phyloP scores from a whole-genome alignment of 2,888 invertebrate genomes.

The Melieria omissa region DNA sequence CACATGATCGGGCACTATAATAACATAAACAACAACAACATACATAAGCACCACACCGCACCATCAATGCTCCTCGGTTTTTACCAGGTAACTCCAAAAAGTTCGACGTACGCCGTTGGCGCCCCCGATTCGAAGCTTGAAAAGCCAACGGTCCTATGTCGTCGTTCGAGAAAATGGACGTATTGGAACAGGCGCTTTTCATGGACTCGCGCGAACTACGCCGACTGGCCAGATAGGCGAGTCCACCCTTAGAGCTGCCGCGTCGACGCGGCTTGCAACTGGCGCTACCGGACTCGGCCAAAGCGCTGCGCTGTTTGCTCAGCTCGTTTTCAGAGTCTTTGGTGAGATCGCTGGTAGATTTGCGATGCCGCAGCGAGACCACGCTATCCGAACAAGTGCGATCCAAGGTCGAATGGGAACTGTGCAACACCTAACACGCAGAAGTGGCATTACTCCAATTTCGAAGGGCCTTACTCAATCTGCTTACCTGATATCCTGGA shows the following conservation, averaged over 20 bases:
- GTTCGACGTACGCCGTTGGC: slow-evolving; percentile 85
- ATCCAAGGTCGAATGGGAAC: slow-evolving; percentile 66
- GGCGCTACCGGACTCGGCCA: slow-evolving; percentile 32
- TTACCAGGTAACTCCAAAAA: slow-evolving; percentile 87
- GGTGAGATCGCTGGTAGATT: slow-evolving; percentile 82
- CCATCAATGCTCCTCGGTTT: slow-evolving; percentile 36
- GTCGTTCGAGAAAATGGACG: slow-evolving; percentile 77
- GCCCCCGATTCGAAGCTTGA: slow-evolving; percentile 79
- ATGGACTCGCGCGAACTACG: slow-evolving; percentile 83
- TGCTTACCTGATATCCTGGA: slow-evolving; percentile 64
- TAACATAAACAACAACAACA: slow-evolving; percentile 31
- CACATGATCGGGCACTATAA: slow-evolving; percentile 83
- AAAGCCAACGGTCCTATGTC: slow-evolving; percentile 85
- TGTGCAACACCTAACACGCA: slow-evolving; percentile 59
- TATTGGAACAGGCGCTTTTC: slow-evolving; percentile 75
- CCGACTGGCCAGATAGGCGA: slow-evolving; percentile 85
- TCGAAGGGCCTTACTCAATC: neutral
- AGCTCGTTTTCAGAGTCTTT: slow-evolving; percentile 61
- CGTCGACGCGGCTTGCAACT: slow-evolving; percentile 71
- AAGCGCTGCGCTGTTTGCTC: slow-evolving; percentile 65
- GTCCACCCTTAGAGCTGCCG: slow-evolving; percentile 72
- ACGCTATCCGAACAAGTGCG: slow-evolving; percentile 67
- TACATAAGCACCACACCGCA: neutral
- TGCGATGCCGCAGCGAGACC: slow-evolving; percentile 71
- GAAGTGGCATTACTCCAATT: slow-evolving; percentile 13